Base-by-base conservation (phyloP, 35 echinoderm and acorn worm species). In the Eucidaris tribuloides region DNA sequence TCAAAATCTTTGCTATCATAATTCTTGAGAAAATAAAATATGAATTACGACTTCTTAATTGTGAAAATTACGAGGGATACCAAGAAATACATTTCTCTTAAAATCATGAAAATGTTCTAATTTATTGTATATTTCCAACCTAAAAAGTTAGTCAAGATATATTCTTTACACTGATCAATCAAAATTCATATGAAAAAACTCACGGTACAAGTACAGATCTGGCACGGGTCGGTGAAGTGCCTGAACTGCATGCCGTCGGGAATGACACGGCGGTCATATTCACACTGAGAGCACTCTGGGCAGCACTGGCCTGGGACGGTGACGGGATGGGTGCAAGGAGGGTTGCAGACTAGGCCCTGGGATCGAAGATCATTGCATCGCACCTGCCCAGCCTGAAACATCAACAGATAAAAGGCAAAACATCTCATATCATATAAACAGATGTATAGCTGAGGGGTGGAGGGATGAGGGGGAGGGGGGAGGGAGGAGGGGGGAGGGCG, bases 151-250 rank as follows among this genome's bases (percentile, higher is more conserved):
- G 28, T 17, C 4, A 15, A 81, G 64, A 42, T 63, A n/a, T 39
- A 28, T 19, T 29, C 9, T 34, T n/a, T 31, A n/a, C 6, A 76
- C 68, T 34, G 3, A 76, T 20, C 19, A 37, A 24, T 31, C 22
- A 20, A 20, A 4, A 30, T 30, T 34, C 7, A 3, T 31, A 18
- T 18, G 3, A 9, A 23, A 42, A 66, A 35, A 78, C 89, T 84
- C 76, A 97, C 94, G 18, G 78, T 36, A 40, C 94, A 97, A 4
- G 58, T 85, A 74, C 94, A 97, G 7, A 85, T 85, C 24, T 89
- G 71, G 58, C 94, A 97, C 2, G 39, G n/a, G 42, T 97, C 90
- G 20, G 66, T 38, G 36, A 82, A 77, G 62, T 97, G 56, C 30
- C 77, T 70, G 46, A 97, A 97, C 2, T 40, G 61, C 38, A 17